Conservation (phyloP, 2,797 vertebrate species). For the Rhinoraja longicauda region DNA sequence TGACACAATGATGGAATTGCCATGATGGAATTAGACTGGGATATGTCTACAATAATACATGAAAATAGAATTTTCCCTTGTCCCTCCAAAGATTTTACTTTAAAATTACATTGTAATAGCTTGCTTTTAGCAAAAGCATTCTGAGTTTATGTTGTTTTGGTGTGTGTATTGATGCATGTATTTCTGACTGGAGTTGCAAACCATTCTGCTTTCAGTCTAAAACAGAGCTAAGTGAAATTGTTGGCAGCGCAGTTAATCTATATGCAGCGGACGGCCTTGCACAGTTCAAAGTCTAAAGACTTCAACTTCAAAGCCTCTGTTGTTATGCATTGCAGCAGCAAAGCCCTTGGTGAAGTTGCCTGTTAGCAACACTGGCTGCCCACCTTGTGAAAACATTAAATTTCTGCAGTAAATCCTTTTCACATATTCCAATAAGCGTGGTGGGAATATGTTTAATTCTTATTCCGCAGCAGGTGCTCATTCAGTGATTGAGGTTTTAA, state of each 20-base stretch:
- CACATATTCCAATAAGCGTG: slow-evolving; percentile 21
- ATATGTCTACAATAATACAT: background rate
- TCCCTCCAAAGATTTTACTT: background rate
- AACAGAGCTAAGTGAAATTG: background rate
- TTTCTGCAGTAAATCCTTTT: slow-evolving; percentile 32
- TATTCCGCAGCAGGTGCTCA: slow-evolving; percentile 32
- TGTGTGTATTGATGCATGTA: background rate
- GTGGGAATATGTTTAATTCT: slow-evolving; percentile 38
- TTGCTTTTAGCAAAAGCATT: background rate
- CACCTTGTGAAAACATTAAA: slow-evolving; percentile 37
- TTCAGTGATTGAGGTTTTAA: slow-evolving; percentile 35
- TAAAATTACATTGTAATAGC: background rate
- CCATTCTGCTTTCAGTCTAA: slow-evolving; percentile 1
- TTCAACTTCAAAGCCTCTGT: slow-evolving; percentile 37
- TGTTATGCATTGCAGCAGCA: slow-evolving; percentile 37
- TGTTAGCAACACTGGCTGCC: slow-evolving; percentile 32
- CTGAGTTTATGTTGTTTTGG: background rate
- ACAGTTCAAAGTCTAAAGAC: slow-evolving; percentile 38
- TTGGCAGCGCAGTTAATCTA: slow-evolving; percentile 35
- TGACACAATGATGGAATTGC: background rate
- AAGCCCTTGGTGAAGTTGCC: slow-evolving; percentile 32
- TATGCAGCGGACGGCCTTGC: slow-evolving; percentile 36
- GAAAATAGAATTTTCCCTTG: background rate
- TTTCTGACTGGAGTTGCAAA: background rate
- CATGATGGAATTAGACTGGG: background rate